Evolutionary conservation across 2,888 invertebrate genomes (phyloP), one percentile per base, ranked within the genome.

Genomic region (Anthophora plumipes): DNA sequence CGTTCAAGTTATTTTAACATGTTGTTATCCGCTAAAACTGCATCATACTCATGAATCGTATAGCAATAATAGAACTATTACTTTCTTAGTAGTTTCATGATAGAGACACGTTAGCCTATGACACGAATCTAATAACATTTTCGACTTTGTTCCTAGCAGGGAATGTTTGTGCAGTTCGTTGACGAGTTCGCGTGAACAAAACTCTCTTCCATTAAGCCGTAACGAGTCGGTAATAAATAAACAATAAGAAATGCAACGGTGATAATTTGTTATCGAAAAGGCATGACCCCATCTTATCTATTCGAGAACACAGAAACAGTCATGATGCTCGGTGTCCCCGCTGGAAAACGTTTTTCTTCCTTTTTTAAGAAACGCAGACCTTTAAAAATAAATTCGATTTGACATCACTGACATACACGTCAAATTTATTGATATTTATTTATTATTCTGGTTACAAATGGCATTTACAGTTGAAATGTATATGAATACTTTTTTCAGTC

Each of bases 231-330:
- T 85, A 83, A 80, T 79, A 89, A 90, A 90, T 77, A 88, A 88
- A 91, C 82, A 91, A 88, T 89, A 88, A 89, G 81, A 79, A 89
- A 86, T 88, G 83, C 76, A 80, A 59, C 54, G 77, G 50, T 66
- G 90, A 91, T 91, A 90, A 84, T 86, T 25, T 74, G 77, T 72
- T 91, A 91, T 91, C 91, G 80, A 59, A 54, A 80, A 89, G 88
- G 88, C 89, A 86, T 84, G 91, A 91, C 91, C 91, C 88, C 90
- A 46, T 37, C 22, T 50, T 86, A 86, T 86, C 86, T 41, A 77
- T 73, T 37, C 57, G 46, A 55, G 57, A 77, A 50, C 70, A 52
- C 77, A 79, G 75, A 82, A 78, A 72, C 76, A 70, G 54, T 69
- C 69, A 70, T 72, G 57, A 63, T 63, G 48, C 20, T 63, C 8